Evolutionary conservation across 2,113 vertebrate genomes (phyloP).

Genomic region (Limanda limanda): DNA sequence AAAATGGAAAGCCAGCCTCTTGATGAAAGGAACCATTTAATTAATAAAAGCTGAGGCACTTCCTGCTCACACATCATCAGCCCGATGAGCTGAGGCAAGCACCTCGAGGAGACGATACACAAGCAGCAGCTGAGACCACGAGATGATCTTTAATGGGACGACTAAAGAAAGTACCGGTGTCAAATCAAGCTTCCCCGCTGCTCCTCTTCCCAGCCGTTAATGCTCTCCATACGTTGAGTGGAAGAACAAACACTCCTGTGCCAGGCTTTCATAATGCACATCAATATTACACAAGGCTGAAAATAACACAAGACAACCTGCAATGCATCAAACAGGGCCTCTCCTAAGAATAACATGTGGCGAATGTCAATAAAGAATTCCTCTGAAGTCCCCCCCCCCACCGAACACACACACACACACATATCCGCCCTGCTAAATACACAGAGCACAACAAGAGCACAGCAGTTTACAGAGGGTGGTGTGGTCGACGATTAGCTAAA

Average conservation of each 20-base stretch:
- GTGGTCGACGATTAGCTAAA: slow-evolving; percentile 9
- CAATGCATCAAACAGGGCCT: slow-evolving; percentile 34
- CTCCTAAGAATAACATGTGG: slow-evolving; percentile 11
- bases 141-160: slow-evolving; percentile 10
- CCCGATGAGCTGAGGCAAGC: slow-evolving; percentile 28
- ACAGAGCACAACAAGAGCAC: background rate
- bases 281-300: slow-evolving; percentile 47
- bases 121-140: no score
- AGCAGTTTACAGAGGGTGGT: slow-evolving; percentile 29
- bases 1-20: slow-evolving; percentile 3
- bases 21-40: slow-evolving; percentile 24
- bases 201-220: background rate
- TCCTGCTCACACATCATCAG: slow-evolving; percentile 51
- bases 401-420: no score
- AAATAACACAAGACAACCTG: slow-evolving; percentile 40
- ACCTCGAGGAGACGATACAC: slow-evolving; percentile 15
- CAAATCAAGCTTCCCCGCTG: slow-evolving; percentile 11
- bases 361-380: slow-evolving; percentile 39
- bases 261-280: slow-evolving; percentile 34
- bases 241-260: slow-evolving; percentile 30
- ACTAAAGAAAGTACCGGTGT: slow-evolving; percentile 14
- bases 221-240: slow-evolving; percentile 1
- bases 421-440: slow-evolving; percentile 25
- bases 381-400: slow-evolving; percentile 4
- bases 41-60: slow-evolving; percentile 44